Conservation (phyloP, 2,113 vertebrate species). For the Amia ocellicauda region DNA sequence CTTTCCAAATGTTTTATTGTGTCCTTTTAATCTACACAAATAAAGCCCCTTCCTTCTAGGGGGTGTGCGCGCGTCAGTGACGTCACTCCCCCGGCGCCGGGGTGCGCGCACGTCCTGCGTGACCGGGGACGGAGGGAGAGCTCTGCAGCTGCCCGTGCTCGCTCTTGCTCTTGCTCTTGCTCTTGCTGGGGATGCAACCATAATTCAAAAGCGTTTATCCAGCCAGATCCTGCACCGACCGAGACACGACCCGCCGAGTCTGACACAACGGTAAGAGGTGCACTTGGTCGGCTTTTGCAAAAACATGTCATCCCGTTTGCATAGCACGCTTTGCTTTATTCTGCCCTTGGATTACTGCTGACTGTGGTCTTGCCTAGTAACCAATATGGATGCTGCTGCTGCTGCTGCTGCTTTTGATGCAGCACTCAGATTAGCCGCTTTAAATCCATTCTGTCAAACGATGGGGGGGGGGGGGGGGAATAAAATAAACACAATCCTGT, state of each 20-base stretch:
- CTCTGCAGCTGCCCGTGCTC: slow-evolving; percentile 1
- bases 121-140: background rate
- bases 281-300: background rate
- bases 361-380: background rate
- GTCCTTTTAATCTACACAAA: too few relatives aligned
- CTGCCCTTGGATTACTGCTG: slow-evolving; percentile 8
- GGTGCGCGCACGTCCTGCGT: background rate
- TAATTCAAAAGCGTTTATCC: background rate
- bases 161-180: background rate
- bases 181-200: background rate
- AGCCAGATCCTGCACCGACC: background rate
- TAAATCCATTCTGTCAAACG: background rate
- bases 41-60: background rate
- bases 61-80: background rate
- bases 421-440: slow-evolving; percentile 6
- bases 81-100: background rate
- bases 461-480: background rate
- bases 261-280: background rate
- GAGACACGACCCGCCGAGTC: background rate
- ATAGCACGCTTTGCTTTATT: background rate
- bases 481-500: background rate
- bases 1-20: too few relatives aligned
- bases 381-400: slow-evolving; percentile 13
- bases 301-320: background rate
- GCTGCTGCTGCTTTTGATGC: slow-evolving; percentile 1